Evolutionary conservation across 2,113 vertebrate species (phyloP).

Genomic region (Tauraco erythrolophus): DNA sequence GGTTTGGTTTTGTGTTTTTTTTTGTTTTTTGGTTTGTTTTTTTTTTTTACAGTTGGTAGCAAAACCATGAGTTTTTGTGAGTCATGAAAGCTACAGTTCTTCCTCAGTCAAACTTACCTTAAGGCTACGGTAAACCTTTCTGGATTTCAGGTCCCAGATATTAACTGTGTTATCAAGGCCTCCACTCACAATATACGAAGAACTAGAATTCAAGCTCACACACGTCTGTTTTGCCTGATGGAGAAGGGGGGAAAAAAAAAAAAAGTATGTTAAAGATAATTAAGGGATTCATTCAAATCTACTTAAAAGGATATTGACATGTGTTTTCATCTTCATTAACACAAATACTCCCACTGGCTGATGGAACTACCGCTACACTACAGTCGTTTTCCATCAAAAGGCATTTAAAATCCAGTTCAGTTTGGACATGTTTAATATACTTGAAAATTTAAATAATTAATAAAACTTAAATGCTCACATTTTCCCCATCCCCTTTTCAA

Average conservation of each 20-base stretch:
- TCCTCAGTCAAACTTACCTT: slow-evolving; percentile 78
- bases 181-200: slow-evolving; percentile 89
- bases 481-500: neutral
- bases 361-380: neutral
- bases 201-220: slow-evolving; percentile 87
- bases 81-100: neutral
- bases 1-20: too few species aligned
- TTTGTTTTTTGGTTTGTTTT: too few species aligned
- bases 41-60: neutral
- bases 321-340: neutral
- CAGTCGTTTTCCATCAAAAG: neutral
- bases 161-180: slow-evolving; percentile 91
- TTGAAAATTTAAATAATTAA: neutral
- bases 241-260: neutral
- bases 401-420: neutral
- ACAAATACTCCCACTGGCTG: neutral
- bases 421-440: neutral
- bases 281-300: neutral
- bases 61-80: neutral
- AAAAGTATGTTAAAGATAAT: neutral
- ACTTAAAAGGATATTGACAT: neutral
- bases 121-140: slow-evolving; percentile 87
- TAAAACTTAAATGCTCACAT: neutral
- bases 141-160: slow-evolving; percentile 97
- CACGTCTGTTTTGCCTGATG: slow-evolving; percentile 92